phyloP scores from a whole-genome alignment of 2,113 vertebrate genomes.

The Equus przewalskii region DNA sequence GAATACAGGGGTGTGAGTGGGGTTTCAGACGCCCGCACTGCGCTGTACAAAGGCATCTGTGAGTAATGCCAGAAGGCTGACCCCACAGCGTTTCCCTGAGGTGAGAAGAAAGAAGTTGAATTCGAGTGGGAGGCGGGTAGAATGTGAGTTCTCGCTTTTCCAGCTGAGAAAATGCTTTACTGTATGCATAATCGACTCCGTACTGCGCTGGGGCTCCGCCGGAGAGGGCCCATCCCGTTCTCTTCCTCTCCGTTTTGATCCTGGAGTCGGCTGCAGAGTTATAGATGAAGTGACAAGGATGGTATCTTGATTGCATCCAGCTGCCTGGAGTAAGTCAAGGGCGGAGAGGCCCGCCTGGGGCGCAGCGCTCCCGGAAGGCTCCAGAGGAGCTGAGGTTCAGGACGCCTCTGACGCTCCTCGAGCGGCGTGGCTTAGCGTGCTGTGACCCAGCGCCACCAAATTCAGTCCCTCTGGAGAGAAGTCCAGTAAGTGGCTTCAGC shows the following conservation, averaged over 20 bases:
- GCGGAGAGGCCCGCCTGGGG: constrained; percentile 76
- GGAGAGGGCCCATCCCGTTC: constrained; percentile 85
- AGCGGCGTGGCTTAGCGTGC: rapidly evolving
- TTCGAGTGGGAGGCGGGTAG: background rate
- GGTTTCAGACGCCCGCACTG: background rate
- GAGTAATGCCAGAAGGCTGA: constrained; percentile 36
- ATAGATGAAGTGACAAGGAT: constrained; percentile 89
- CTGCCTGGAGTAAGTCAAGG: constrained; percentile 86
- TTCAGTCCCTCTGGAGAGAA: constrained; percentile 62
- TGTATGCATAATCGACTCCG: constrained; percentile 75
- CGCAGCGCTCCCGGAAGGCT: constrained; percentile 69
- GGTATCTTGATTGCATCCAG: constrained; percentile 90
- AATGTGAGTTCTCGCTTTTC: background rate
- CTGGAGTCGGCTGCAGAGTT: constrained; percentile 86
- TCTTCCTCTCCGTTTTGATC: constrained; percentile 87
- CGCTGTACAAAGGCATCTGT: constrained; percentile 26
- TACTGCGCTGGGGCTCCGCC: constrained; percentile 77
- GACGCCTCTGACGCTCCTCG: background rate
- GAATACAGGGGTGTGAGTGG: background rate
- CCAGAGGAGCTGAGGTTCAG: constrained; percentile 71
- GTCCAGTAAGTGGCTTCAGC: constrained; percentile 41
- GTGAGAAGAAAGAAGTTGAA: background rate
- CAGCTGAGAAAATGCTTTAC: constrained; percentile 75
- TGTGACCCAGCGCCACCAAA: background rate
- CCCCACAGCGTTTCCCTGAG: constrained; percentile 36